Evolutionary conservation across 2,113 vertebrate genomes (phyloP).

Genomic region (Porphyrio hochstetteri): DNA sequence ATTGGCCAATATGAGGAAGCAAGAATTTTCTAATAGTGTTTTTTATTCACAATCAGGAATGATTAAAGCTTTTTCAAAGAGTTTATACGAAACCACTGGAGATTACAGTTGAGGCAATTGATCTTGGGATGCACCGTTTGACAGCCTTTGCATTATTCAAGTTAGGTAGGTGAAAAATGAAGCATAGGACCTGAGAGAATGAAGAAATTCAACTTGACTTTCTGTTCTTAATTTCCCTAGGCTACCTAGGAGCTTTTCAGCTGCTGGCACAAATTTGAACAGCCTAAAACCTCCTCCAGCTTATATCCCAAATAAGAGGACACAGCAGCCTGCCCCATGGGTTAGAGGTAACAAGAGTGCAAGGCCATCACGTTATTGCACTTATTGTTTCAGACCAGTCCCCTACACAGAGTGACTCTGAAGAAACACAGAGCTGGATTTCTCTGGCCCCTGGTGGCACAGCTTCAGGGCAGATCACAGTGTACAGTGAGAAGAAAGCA

Average conservation of each 20-base stretch:
- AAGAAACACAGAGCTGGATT: not conserved
- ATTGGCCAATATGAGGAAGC: not conserved
- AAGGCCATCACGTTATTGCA: accelerated
- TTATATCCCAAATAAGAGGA: not conserved
- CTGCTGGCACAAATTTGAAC: not conserved
- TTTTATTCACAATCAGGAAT: not conserved
- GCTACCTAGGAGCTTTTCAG: not conserved
- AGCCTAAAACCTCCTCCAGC: not conserved
- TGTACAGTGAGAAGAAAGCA: not conserved
- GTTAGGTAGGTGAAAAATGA: not conserved
- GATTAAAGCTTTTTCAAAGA: not conserved
- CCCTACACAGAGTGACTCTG: not conserved
- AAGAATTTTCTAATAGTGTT: not conserved
- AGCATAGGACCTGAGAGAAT: not conserved
- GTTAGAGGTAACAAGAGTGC: not conserved
- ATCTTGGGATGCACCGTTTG: not conserved
- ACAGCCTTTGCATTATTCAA: not conserved
- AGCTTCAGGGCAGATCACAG: not conserved
- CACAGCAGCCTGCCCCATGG: not conserved
- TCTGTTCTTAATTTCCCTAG: not conserved
- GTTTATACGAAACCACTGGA: accelerated
- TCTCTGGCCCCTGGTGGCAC: not conserved
- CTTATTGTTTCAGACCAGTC: not conserved
- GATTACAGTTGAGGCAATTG: not conserved
- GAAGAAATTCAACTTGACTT: not conserved